phyloP scores from a whole-genome alignment of 1,140 invertebrate genomes.

The Solen grandis region DNA sequence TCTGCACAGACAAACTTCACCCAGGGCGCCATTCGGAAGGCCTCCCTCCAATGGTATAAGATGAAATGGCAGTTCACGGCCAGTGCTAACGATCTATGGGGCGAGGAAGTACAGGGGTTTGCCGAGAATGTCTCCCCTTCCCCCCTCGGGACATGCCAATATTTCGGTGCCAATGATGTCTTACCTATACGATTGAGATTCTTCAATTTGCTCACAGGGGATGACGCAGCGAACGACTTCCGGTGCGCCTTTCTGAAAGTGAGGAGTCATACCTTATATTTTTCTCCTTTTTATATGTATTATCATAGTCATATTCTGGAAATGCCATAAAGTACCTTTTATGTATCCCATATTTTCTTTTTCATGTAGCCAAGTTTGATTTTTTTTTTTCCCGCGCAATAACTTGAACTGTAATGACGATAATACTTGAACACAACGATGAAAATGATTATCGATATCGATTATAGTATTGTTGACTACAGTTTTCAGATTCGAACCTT shows the following conservation, averaged over 20 bases:
- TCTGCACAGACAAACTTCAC: slow-evolving; percentile 32
- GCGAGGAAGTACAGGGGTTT: slow-evolving; percentile 48
- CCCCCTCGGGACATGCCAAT: not conserved
- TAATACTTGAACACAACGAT: too few relatives aligned
- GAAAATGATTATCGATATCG: too few relatives aligned
- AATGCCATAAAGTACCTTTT: too few relatives aligned
- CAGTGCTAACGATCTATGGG: slow-evolving; percentile 41
- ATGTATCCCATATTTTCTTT: too few relatives aligned
- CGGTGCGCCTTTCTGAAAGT: slow-evolving; percentile 51
- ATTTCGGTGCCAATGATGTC: not conserved
- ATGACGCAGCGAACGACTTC: slow-evolving; percentile 51
- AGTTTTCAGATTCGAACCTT: slow-evolving; percentile 29
- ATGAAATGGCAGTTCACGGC: slow-evolving; percentile 49
- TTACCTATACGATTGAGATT: slow-evolving; percentile 20
- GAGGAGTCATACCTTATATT: not conserved
- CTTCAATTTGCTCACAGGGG: slow-evolving; percentile 32
- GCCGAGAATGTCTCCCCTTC: not conserved
- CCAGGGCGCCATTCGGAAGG: slow-evolving; percentile 12
- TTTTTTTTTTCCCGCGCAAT: too few relatives aligned
- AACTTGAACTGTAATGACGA: too few relatives aligned
- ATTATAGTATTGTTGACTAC: too few relatives aligned
- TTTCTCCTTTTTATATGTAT: too few relatives aligned
- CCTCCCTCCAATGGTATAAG: slow-evolving; percentile 45
- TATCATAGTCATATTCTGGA: too few relatives aligned
- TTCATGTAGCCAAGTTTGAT: too few relatives aligned